Conservation (phyloP, 2,888 invertebrate species). For the Norana najaformis region DNA sequence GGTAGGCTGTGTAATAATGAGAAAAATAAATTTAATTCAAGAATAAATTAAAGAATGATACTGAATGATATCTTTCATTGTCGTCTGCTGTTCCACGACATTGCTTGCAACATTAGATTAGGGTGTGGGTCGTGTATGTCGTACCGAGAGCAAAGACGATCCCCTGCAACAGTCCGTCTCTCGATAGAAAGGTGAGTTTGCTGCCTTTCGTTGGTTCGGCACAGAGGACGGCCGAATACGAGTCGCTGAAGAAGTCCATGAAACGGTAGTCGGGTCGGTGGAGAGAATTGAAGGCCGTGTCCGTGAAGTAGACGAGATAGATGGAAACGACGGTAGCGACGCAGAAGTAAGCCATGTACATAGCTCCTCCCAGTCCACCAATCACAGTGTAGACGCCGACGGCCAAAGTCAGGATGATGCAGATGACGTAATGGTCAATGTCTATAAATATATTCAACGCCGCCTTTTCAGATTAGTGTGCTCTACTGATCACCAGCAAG, state of each 20-base stretch:
- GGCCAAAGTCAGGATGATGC: conserved; percentile 38
- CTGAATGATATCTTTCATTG: too few relatives aligned
- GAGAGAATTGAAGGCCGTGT: conserved; percentile 41
- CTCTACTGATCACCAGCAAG: too few relatives aligned
- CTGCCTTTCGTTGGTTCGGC: not conserved
- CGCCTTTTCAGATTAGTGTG: too few relatives aligned
- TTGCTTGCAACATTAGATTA: too few relatives aligned
- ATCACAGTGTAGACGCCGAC: conserved; percentile 41
- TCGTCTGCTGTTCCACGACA: too few relatives aligned
- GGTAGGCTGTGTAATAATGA: too few relatives aligned
- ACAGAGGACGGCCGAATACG: not conserved
- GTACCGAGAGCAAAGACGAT: conserved; percentile 41
- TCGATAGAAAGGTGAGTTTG: conserved; percentile 42
- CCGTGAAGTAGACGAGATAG: conserved; percentile 37
- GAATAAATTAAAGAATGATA: too few relatives aligned
- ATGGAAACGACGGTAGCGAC: conserved; percentile 35
- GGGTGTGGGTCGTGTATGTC: not conserved
- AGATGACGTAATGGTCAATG: conserved; percentile 38
- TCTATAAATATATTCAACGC: conserved; percentile 35
- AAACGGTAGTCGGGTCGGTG: conserved; percentile 26
- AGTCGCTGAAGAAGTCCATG: not conserved
- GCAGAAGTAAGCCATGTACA: conserved; percentile 44
- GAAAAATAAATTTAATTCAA: too few relatives aligned
- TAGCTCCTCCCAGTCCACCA: conserved; percentile 44
- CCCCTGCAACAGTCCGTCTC: conserved; percentile 40